phyloP scores from a whole-genome alignment of 1,140 invertebrate genomes.

The Spodoptera frugiperda region DNA sequence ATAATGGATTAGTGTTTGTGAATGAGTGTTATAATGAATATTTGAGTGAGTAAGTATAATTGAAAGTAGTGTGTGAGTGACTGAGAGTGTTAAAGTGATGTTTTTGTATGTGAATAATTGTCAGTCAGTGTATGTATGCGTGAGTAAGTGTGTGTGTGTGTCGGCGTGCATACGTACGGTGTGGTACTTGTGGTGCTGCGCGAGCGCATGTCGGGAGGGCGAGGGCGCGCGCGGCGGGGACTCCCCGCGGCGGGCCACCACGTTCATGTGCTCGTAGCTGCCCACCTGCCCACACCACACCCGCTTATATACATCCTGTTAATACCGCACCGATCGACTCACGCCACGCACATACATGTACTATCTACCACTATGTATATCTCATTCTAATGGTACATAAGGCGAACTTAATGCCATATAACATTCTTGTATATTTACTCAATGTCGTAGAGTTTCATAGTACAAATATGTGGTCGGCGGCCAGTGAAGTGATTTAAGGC shows the following conservation, averaged over 20 bases:
- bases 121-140: not conserved
- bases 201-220: conserved; percentile 87
- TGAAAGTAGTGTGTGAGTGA: too few species aligned
- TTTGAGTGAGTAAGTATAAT: too few species aligned
- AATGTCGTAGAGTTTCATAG: conserved; percentile 1
- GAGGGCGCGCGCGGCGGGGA: conserved; percentile 89
- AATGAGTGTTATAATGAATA: too few species aligned
- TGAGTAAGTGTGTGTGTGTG: not conserved
- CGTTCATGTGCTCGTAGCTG: conserved; percentile 97
- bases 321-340: not conserved
- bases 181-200: conserved; percentile 84
- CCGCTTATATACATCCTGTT: conserved; percentile 23
- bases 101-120: too few species aligned
- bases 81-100: too few species aligned
- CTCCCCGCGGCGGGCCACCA: conserved; percentile 91
- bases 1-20: too few species aligned
- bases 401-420: not conserved
- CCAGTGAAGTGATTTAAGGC: conserved; percentile 7
- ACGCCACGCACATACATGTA: not conserved
- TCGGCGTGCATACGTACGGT: conserved; percentile 59
- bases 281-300: conserved; percentile 86
- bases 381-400: not conserved
- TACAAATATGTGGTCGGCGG: not conserved
- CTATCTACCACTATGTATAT: not conserved
- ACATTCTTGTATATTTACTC: not conserved